Base-by-base conservation (phyloP, 2,113 vertebrate genomes). In the Callocephalon fimbriatum region DNA sequence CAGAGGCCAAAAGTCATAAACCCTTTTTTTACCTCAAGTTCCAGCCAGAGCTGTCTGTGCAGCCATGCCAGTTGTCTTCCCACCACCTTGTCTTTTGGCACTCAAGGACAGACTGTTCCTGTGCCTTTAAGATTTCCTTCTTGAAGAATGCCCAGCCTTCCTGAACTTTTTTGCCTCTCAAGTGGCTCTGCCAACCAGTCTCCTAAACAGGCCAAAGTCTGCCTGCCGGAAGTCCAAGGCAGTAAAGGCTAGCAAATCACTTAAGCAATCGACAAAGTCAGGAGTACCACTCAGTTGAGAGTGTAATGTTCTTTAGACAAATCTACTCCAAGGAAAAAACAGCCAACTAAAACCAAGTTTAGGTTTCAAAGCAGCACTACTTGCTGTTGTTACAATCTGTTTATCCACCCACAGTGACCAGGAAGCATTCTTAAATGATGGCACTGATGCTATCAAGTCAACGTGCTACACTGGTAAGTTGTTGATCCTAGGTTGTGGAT, bases 71-170 rank as follows among this genome's bases (percentile, higher is more conserved):
- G 23, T 58, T 5, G 4, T 32, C 17, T 53, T 66, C 7, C 21
- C 17, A 2, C 13, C 2, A 0, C 13, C 26, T 50, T 0, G 1
- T 42, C 20, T 15, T 73, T 35, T 0, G 0, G 59, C 21, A 48
- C 31, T 37, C 4, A 3, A 53, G 37, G 32, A 50, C 7, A 12
- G 61, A 5, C 42, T 12, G 15, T 9, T 67, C 44, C 59, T 37
- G 17, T 0, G 0, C 17, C 21, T 58, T 35, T 35, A 58, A 58
- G 32, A 35, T 58, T 58, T 58, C 56, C 32, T 58, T 58, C 32
- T 58, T 58, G 22, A 58, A 35, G 56, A 13, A 58, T 15, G 21
- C 35, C 32, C 56, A 58, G 32, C 56, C 56, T 58, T 58, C 32
- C 56, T 58, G 56, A 35, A 58, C 32, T 58, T 58, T 32, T 58